phyloP scores from a whole-genome alignment of 2,797 vertebrate species.

The Oryzias sinensis region DNA sequence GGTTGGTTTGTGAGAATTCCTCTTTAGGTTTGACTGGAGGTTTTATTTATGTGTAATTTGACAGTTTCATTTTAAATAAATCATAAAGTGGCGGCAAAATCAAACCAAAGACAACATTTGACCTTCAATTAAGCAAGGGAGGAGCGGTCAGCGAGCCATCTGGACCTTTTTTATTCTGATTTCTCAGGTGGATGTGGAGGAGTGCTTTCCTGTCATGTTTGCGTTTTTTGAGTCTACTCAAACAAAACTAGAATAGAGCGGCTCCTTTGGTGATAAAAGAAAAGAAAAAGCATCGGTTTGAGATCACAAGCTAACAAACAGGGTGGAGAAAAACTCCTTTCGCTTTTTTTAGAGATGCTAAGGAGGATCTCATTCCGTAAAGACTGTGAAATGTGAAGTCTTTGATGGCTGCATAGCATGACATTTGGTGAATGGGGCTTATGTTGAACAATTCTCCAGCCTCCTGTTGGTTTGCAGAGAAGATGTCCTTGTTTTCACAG shows the following conservation, averaged over 20 bases:
- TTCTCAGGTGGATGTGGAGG: slow-evolving; percentile 1
- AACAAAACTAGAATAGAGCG: no score
- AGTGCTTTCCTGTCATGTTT: not conserved
- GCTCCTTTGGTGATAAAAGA: no score
- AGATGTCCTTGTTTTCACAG: no score
- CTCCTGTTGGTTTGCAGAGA: no score
- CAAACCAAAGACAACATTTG: slow-evolving; percentile 23
- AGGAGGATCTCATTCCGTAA: no score
- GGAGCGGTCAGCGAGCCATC: slow-evolving; percentile 4
- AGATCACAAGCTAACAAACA: not conserved
- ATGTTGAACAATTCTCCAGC: no score
- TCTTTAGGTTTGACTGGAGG: no score
- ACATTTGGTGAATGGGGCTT: not conserved
- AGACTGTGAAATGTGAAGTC: not conserved
- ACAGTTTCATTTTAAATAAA: no score
- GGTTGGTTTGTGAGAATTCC: not conserved
- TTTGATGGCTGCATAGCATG: not conserved
- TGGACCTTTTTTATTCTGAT: slow-evolving; percentile 28
- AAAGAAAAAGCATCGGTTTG: no score
- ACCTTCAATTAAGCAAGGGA: slow-evolving; percentile 48
- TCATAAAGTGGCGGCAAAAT: no score
- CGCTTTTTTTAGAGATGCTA: slow-evolving; percentile 4
- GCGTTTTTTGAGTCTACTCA: no score
- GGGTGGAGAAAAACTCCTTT: not conserved
- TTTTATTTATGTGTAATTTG: no score